Evolutionary conservation across 2,888 invertebrate species (phyloP), one percentile per base, ranked within the genome.

Genomic region (Polydrusus pterygomalis): DNA sequence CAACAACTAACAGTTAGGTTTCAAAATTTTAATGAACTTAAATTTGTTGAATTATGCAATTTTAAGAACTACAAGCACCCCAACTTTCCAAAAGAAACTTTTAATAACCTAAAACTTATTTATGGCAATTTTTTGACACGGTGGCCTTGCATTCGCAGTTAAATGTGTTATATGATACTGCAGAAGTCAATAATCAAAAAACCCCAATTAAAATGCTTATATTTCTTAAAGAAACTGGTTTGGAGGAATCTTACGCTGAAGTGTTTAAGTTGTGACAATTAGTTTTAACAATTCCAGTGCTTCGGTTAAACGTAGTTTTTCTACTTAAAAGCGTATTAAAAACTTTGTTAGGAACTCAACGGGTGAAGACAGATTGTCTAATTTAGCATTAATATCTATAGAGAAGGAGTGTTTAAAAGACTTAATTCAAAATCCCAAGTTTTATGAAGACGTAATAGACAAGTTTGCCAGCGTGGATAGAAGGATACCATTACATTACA

Each of bases 381-480:
- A n/a, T 58, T 38, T 70, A 45, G 45, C 70, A 5, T 1, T 54
- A 25, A 11, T 70, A 20, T 49, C 60, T 10, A 70, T 70, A 18
- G 70, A 70, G 18, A 70, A 70, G 17, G 43, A 70, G 15, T 40
- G 9, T 11, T 1, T 70, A n/a, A 17, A 30, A 47, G 34, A 25
- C 5, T 18, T 70, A 9, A 62, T 62, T 11, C 20, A 45, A 30
- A 18, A 70, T 30, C 70, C 60, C 17, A n/a, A 15, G 9, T 70
- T 70, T 43, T 80, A 78, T 64, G 58, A 64, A 11, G 78, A 80
- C 63, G 54, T 79, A 9, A 69, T 79, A 30, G 79, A 79, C 20
- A 43, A 70, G 25, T 70, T 70, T 34, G 60, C 60, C 2, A 8
- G 47, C 13, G 43, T 17, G 60, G 74, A 30, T 45, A 79, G 56